These are phyloP conservation scores for Microplitis demolitor DNA, from an alignment of 1,140 invertebrate genomes.

Conservation along the genomic window DNA sequence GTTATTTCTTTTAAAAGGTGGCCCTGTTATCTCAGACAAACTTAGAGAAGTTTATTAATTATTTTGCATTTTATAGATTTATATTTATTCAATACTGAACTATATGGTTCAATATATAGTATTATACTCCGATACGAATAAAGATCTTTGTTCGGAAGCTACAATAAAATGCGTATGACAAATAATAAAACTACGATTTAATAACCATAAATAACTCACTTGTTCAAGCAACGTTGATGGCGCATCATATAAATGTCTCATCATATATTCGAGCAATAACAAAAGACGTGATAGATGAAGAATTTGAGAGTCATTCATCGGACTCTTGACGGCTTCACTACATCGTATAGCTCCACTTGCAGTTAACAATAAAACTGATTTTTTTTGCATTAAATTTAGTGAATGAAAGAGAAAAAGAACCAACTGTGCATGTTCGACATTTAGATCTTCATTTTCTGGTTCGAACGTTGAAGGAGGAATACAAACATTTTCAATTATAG, in stretches of 20 bases:
- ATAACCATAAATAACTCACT: slow-evolving; percentile 57
- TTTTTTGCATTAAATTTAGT: slow-evolving; percentile 94
- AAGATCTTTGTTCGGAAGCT: slow-evolving; percentile 6
- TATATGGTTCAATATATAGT: background rate
- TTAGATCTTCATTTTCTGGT: slow-evolving; percentile 82
- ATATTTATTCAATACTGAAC: background rate
- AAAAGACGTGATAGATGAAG: slow-evolving; percentile 83
- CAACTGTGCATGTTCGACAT: slow-evolving; percentile 94
- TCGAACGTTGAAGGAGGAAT: slow-evolving; percentile 61
- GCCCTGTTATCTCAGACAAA: slow-evolving; percentile 55
- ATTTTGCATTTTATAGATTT: slow-evolving; percentile 43
- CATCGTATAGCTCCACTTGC: slow-evolving; percentile 72
- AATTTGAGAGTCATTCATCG: slow-evolving; percentile 73
- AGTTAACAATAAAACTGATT: slow-evolving; percentile 84
- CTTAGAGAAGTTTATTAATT: slow-evolving; percentile 33
- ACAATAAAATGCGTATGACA: background rate
- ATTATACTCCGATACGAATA: background rate
- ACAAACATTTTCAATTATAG: slow-evolving; percentile 81
- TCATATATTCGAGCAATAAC: slow-evolving; percentile 92
- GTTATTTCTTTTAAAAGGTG: slow-evolving; percentile 54
- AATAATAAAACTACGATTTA: background rate
- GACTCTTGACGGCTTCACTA: slow-evolving; percentile 67
- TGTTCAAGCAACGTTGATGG: slow-evolving; percentile 77
- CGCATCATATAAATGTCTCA: slow-evolving; percentile 93
- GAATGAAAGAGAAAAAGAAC: slow-evolving; percentile 94